Evolutionary conservation across 2,113 vertebrate species (phyloP), one percentile per base, ranked within the genome.

Genomic region (Pantherophis guttatus): DNA sequence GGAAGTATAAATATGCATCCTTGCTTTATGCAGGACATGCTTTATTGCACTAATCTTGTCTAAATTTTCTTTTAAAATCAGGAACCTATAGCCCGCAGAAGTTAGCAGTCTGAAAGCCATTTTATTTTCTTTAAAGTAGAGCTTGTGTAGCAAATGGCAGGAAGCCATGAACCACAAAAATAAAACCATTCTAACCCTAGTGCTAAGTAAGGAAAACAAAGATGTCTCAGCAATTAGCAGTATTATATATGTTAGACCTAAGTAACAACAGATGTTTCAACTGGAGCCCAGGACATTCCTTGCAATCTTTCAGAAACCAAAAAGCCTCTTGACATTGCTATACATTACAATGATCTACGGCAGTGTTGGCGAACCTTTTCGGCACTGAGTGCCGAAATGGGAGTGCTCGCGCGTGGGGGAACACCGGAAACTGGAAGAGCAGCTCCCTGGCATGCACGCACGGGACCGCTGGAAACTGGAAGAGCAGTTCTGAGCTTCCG

Each of bases 221-320:
- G 98, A 98, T 98, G 97, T 97, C 97, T 98, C 97, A 97, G 98
- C 97, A 98, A 98, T 98, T 98, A 98, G 97, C 97, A 98, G 96
- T 97, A 97, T 98, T 98, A 97, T 98, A 98, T 98, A 98, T 97
- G 97, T 98, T 97, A 97, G 97, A 93, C 96, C 97, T 98, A 98
- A 98, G 98, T 98, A 98, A 96, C 97, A 98, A 97, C 98, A 98
- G 98, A 98, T 98, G 98, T 98, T 97, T 96, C 96, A 96, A 96
- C 95, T 94, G 55, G 95, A 97, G 96, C 96, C 96, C 92, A 94
- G 96, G 89, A 95, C 97, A 98, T 98, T 98, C 98, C 96, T 97
- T 5, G 8, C 96, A 81, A 97, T 98, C 98, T 97, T 97, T 96
- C 0, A 86, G 95, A 97, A 98, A 97, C 98, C 97, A 95, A 97